Evolutionary conservation across 2,888 invertebrate genomes (phyloP), one percentile per base, ranked within the genome.

Genomic region (Lycocerus yunnanus): DNA sequence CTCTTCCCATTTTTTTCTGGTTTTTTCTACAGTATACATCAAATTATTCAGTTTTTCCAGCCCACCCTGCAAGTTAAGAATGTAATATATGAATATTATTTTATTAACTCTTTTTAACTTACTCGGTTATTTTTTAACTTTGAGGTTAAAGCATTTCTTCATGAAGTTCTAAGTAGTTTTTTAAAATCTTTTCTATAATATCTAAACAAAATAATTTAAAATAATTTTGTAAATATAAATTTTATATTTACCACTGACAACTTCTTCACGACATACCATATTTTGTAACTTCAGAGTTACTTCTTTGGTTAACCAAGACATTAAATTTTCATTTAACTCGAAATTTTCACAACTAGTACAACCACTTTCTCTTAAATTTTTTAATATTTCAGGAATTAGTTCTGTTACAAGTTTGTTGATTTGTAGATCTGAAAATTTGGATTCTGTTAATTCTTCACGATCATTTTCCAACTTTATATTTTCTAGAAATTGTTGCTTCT

Each of bases 151-250:
- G n/a, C n/a, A n/a, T 1, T 43, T 43, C 87, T 79, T 87, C 87
- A 86, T 91, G 91, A 79, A 91, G 88, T 84, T 91, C 91, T 0
- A 92, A 92, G 77, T 94, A 90, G 80, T 92, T 92, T 84, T 93
- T 93, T 83, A 95, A 89, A 83, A 95, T 94, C 86, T 94, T 94
- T 80, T 91, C 90, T 58, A 95, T 92, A 72, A 95, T 93, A 84
- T 93, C 94, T 92, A 87, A 69, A 85, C 81, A 75, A 63, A 71
- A 67, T 13, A 67, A 27, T 10, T 63, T 11, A 43, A 21, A 58
- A 15, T 59, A 63, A 24, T 21, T 18, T 13, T 16, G 11, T 13
- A 15, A 59, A 18, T 6, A 6, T 16, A 43, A 71, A 63, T 20
- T 66, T 8, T n/a, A 14, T 24, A n/a, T 76, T 88, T 86, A 91